Evolutionary conservation across 2,113 vertebrate genomes (phyloP).

Genomic region (Polypterus bichir): DNA sequence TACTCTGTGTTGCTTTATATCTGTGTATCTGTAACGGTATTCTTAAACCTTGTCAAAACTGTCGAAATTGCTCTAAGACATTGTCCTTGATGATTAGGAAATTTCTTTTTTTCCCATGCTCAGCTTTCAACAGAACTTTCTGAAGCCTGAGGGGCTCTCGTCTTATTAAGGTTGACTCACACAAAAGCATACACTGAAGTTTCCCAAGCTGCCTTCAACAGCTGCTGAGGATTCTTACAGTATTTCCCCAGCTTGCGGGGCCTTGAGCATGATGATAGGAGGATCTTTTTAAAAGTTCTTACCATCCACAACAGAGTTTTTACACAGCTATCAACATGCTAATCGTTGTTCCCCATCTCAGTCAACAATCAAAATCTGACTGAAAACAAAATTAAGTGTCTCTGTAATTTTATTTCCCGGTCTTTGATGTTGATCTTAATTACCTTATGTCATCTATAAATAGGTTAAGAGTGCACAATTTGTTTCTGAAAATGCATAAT

Average conservation of each 20-base stretch:
- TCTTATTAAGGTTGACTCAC: not conserved
- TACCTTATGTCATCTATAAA: too few species aligned
- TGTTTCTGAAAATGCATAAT: too few species aligned
- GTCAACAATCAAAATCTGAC: too few species aligned
- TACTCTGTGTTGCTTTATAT: not conserved
- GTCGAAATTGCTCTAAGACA: not conserved
- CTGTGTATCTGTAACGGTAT: not conserved
- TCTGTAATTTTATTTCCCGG: too few species aligned
- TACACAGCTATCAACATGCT: not conserved
- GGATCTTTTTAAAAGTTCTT: not conserved
- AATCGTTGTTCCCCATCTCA: too few species aligned
- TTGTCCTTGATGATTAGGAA: not conserved
- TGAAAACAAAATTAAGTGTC: too few species aligned
- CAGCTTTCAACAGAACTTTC: not conserved
- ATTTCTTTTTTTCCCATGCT: not conserved
- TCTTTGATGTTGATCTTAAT: too few species aligned
- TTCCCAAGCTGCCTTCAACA: not conserved
- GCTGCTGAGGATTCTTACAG: not conserved
- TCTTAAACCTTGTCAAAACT: not conserved
- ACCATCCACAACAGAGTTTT: not conserved
- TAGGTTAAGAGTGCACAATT: too few species aligned
- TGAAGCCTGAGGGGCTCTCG: constrained; percentile 1
- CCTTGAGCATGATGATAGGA: not conserved
- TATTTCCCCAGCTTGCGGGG: not conserved
- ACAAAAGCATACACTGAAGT: not conserved